These are phyloP conservation scores for Cherax quadricarinatus DNA, from an alignment of 1,140 invertebrate species.

Conservation along the genomic window DNA sequence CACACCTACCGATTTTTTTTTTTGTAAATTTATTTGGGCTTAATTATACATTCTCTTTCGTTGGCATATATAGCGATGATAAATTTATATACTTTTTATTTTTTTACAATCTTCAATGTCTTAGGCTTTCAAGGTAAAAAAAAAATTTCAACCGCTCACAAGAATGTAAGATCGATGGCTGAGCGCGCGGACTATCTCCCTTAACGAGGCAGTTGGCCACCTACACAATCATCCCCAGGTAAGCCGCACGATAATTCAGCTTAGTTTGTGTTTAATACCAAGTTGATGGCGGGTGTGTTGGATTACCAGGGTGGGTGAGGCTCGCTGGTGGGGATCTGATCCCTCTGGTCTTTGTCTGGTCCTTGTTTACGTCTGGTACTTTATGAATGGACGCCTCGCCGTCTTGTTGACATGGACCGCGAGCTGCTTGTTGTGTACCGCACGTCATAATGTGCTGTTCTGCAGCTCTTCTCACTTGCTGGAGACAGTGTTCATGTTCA, in stretches of 20 bases:
- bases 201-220: background rate
- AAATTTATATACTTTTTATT: no score
- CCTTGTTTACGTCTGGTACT: background rate
- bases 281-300: background rate
- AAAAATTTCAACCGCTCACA: no score
- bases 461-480: background rate
- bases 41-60: no score
- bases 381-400: background rate
- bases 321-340: background rate
- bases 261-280: background rate
- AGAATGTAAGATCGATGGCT: no score
- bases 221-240: background rate
- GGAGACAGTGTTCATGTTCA: no score
- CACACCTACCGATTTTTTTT: no score
- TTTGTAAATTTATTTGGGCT: no score
- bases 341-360: background rate
- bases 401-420: background rate
- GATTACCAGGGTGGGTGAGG: background rate
- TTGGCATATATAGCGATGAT: no score
- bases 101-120: no score
- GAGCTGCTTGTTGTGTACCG: background rate
- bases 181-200: background rate
- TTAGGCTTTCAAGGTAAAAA: no score
- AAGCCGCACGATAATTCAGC: constrained; percentile 3
- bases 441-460: background rate